A percentile compares a stretch with the other conserved stretches of the same genome.
phyloP scores from a whole-genome alignment of 1,140 invertebrate species.

The Leptinotarsa lineolata region DNA sequence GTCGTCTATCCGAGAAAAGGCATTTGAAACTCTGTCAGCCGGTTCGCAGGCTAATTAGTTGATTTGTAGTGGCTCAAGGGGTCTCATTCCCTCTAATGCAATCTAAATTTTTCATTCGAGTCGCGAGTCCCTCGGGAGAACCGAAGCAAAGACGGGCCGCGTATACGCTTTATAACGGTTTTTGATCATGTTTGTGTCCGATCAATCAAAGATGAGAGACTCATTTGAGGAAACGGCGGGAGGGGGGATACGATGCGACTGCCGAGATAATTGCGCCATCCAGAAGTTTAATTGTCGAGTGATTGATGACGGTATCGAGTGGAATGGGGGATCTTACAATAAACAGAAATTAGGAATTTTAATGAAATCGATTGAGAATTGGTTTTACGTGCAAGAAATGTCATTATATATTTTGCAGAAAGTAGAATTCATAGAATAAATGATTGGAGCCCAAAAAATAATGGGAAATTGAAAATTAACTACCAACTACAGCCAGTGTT shows the following conservation, averaged over 20 bases:
- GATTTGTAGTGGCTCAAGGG: slow-evolving; percentile 56
- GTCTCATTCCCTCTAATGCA: slow-evolving; percentile 53
- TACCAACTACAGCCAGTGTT: too few species aligned
- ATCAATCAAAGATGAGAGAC: slow-evolving; percentile 28
- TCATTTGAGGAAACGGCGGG: slow-evolving; percentile 12
- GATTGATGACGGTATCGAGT: slow-evolving; percentile 19
- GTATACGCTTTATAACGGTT: slow-evolving; percentile 19
- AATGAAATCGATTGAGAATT: too few species aligned
- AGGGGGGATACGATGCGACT: neutral
- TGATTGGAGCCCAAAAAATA: too few species aligned
- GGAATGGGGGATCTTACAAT: neutral
- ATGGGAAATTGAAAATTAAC: too few species aligned
- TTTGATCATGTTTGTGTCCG: slow-evolving; percentile 32
- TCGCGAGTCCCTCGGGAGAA: slow-evolving; percentile 43
- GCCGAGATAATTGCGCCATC: slow-evolving; percentile 25
- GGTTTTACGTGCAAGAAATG: too few species aligned
- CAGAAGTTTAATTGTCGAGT: slow-evolving; percentile 24
- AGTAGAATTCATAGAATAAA: too few species aligned
- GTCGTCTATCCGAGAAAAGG: slow-evolving; percentile 16
- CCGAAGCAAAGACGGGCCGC: neutral
- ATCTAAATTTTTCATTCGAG: slow-evolving; percentile 56
- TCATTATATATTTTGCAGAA: too few species aligned
- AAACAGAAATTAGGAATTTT: neutral
- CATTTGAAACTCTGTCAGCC: slow-evolving; percentile 27
- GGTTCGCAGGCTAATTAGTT: slow-evolving; percentile 53